These are phyloP conservation scores for Hirudinaria manillensis DNA, from an alignment of 2,888 invertebrate species.

Conservation along the genomic window DNA sequence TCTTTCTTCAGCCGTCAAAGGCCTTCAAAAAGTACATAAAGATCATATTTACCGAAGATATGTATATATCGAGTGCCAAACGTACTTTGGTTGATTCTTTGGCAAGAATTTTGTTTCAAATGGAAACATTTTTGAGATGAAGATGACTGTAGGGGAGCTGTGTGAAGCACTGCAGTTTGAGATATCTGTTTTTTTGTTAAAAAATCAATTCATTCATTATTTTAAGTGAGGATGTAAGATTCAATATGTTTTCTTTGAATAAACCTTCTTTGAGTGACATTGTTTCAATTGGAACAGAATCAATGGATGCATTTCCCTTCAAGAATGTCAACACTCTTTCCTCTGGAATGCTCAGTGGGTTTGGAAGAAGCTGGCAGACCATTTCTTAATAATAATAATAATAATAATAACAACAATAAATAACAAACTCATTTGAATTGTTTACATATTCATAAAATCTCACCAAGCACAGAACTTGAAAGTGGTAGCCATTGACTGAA, in stretches of 20 bases:
- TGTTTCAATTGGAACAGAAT: slow-evolving; percentile 65
- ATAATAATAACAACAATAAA: neutral
- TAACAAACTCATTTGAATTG: neutral
- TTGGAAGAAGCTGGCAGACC: slow-evolving; percentile 74
- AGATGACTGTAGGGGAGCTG: slow-evolving; percentile 67
- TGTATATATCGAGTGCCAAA: neutral
- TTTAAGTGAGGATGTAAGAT: too few species aligned
- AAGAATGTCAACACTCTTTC: slow-evolving; percentile 78
- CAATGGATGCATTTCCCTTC: slow-evolving; percentile 64
- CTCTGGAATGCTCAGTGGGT: slow-evolving; percentile 69
- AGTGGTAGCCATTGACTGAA: slow-evolving; percentile 85
- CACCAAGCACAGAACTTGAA: slow-evolving; percentile 68
- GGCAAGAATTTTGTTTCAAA: slow-evolving; percentile 69
- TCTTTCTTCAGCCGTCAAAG: slow-evolving; percentile 71
- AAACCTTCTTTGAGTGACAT: slow-evolving; percentile 64
- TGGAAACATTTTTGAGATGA: slow-evolving; percentile 84
- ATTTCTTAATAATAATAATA: slow-evolving; percentile 56
- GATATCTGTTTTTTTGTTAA: slow-evolving; percentile 44
- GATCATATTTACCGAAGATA: neutral
- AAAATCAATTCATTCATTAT: too few species aligned
- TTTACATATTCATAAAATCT: slow-evolving; percentile 33
- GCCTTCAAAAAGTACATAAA: slow-evolving; percentile 54
- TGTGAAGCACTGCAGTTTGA: slow-evolving; percentile 63
- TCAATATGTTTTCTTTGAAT: too few species aligned
- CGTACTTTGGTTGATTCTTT: slow-evolving; percentile 64